phyloP scores from a whole-genome alignment of 2,888 invertebrate species.

The Sycophila texana region DNA sequence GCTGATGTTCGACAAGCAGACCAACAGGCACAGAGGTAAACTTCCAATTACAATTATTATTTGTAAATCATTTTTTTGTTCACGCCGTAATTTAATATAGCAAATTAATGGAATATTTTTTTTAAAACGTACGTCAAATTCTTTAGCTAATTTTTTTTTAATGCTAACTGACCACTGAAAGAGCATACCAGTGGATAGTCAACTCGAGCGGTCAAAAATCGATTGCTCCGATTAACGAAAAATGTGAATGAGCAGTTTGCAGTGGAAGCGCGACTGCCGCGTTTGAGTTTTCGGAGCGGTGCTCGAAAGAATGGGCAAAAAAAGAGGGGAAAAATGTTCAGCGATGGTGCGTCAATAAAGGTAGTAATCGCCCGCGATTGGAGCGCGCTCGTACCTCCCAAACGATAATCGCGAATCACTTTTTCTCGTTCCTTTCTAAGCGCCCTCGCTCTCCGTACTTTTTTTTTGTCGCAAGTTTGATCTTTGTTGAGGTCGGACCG shows the following conservation, averaged over 20 bases:
- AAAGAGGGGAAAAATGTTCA: slow-evolving; percentile 36
- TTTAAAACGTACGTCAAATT: too few relatives aligned
- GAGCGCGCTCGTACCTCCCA: slow-evolving; percentile 59
- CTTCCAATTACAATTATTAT: slow-evolving; percentile 11
- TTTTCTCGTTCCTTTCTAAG: slow-evolving; percentile 56
- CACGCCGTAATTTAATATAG: too few relatives aligned
- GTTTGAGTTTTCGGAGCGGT: background rate
- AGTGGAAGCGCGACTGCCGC: background rate
- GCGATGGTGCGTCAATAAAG: slow-evolving; percentile 64
- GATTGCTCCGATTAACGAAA: background rate
- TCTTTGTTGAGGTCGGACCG: slow-evolving; percentile 41
- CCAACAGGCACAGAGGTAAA: slow-evolving; percentile 98
- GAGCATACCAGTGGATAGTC: background rate
- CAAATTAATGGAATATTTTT: too few relatives aligned
- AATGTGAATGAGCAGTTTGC: background rate
- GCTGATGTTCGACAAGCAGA: slow-evolving; percentile 99
- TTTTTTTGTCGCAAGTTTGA: slow-evolving; percentile 55
- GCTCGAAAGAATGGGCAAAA: background rate
- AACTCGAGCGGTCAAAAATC: background rate
- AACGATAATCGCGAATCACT: slow-evolving; percentile 62
- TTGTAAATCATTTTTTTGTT: background rate
- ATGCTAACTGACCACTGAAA: background rate
- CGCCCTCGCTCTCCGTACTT: background rate
- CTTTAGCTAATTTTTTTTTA: too few relatives aligned
- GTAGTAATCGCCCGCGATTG: slow-evolving; percentile 68